These are phyloP conservation scores for Meteorus sp. DNA, from an alignment of 1,140 invertebrate species.

Conservation along the genomic window DNA sequence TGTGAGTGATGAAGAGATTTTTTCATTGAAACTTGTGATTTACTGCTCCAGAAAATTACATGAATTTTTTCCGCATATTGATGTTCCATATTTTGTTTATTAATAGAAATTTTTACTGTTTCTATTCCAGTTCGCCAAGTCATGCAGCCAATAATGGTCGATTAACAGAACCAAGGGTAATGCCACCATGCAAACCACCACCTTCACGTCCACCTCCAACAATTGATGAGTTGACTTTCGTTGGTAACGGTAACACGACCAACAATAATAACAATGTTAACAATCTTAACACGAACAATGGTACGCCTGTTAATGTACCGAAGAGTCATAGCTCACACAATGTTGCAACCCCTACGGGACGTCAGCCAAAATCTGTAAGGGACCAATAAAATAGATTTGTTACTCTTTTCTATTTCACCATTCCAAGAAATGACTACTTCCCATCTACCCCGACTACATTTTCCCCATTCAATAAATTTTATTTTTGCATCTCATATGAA, in stretches of 20 bases:
- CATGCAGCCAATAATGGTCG: conserved; percentile 45
- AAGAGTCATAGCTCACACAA: conserved; percentile 49
- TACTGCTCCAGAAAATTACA: too few relatives aligned
- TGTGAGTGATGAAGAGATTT: too few relatives aligned
- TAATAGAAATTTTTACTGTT: conserved; percentile 4
- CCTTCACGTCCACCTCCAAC: conserved; percentile 45
- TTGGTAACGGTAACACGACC: conserved; percentile 28
- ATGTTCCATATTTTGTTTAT: too few relatives aligned
- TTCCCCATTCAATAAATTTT: conserved; percentile 7
- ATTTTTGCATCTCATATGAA: conserved; percentile 14
- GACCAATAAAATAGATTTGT: background rate
- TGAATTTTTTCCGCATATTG: too few relatives aligned
- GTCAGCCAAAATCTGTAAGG: conserved; percentile 46
- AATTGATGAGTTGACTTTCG: conserved; percentile 38
- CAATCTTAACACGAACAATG: conserved; percentile 27
- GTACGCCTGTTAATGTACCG: conserved; percentile 42
- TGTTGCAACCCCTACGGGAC: conserved; percentile 41
- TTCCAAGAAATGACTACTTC: too few relatives aligned
- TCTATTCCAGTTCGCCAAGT: conserved; percentile 42
- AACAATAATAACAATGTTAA: conserved; percentile 35
- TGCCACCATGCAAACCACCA: conserved; percentile 49
- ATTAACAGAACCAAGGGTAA: conserved; percentile 38
- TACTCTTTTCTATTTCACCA: conserved; percentile 13
- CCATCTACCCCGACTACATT: background rate
- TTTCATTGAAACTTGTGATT: too few relatives aligned